Evolutionary conservation across 2,888 invertebrate species (phyloP).

Genomic region (Strigamia transsilvanica): DNA sequence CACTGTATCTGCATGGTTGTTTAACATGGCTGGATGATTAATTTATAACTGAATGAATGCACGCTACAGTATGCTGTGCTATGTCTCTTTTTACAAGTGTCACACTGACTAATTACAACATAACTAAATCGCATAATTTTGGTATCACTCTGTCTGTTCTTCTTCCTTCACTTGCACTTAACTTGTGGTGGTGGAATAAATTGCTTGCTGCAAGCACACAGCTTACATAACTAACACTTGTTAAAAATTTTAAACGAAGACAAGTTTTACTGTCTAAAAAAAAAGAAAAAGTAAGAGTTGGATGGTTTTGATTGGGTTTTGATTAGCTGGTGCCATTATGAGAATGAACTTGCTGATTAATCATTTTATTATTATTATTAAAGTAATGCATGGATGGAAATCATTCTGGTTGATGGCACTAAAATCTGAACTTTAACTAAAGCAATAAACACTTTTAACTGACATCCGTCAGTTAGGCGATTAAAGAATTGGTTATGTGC

Average conservation of each 20-base stretch:
- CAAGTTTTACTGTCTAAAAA: too few relatives aligned
- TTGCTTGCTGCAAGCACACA: not conserved
- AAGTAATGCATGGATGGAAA: too few relatives aligned
- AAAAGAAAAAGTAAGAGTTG: too few relatives aligned
- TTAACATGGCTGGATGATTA: slow-evolving; percentile 21
- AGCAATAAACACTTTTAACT: too few relatives aligned
- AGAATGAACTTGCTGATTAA: too few relatives aligned
- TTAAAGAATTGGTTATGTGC: too few relatives aligned
- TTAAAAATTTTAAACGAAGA: not conserved
- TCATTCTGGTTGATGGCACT: too few relatives aligned
- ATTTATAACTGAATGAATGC: not conserved
- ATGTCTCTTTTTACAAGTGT: not conserved
- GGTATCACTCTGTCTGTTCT: not conserved
- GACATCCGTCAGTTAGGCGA: too few relatives aligned
- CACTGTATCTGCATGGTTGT: not conserved
- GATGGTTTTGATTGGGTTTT: too few relatives aligned
- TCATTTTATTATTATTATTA: too few relatives aligned
- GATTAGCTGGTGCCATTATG: too few relatives aligned
- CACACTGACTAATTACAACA: not conserved
- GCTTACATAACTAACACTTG: not conserved
- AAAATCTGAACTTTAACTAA: too few relatives aligned
- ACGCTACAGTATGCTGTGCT: not conserved
- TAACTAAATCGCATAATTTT: not conserved
- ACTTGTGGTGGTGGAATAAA: slow-evolving; percentile 45
- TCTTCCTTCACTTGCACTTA: slow-evolving; percentile 3